These are phyloP conservation scores for Cepaea hortensis DNA, from an alignment of 2,888 invertebrate genomes.

Conservation along the genomic window DNA sequence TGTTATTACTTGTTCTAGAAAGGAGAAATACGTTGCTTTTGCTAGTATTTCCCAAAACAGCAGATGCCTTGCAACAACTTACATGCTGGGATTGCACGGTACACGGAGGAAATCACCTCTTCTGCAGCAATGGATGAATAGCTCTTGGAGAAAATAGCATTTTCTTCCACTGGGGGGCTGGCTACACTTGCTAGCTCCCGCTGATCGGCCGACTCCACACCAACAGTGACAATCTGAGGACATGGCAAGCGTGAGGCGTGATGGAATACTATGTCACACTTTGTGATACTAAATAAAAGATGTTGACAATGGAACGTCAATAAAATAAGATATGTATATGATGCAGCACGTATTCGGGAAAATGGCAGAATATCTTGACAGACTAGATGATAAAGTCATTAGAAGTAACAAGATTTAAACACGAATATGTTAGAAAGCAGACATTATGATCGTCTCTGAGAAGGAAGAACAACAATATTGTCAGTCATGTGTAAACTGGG, in stretches of 20 bases:
- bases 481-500: too few relatives aligned
- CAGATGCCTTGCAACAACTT: constrained; percentile 6
- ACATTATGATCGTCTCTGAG: too few relatives aligned
- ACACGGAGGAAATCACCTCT: constrained; percentile 12
- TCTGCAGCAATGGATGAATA: constrained; percentile 47
- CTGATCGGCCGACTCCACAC: constrained; percentile 49
- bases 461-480: too few relatives aligned
- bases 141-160: constrained; percentile 51
- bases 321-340: neutral
- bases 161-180: constrained; percentile 55
- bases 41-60: too few relatives aligned
- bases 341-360: neutral
- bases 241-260: constrained; percentile 28
- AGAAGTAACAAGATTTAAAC: too few relatives aligned
- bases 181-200: constrained; percentile 57
- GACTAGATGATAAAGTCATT: too few relatives aligned
- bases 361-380: too few relatives aligned
- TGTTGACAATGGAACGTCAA: neutral
- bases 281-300: neutral
- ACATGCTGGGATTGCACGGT: constrained; percentile 40
- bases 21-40: too few relatives aligned
- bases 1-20: too few relatives aligned
- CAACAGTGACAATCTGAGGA: constrained; percentile 60
- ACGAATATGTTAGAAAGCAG: too few relatives aligned
- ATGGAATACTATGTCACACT: neutral